Evolutionary conservation across 2,797 vertebrate genomes (phyloP).

Genomic region (Pipistrellus pipistrellus): DNA sequence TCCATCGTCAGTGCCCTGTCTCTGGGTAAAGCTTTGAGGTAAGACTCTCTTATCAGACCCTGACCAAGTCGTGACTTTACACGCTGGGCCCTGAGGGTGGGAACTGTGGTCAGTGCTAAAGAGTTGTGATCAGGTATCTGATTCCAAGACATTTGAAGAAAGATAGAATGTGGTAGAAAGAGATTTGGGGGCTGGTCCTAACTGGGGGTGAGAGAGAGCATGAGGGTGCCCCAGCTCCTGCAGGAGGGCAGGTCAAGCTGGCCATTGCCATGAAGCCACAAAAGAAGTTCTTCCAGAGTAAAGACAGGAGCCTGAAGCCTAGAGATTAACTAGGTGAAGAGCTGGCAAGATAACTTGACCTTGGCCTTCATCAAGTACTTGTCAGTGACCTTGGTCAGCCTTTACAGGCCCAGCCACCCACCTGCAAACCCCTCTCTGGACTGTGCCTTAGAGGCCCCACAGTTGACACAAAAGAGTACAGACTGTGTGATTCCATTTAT

Average conservation of each 20-base stretch:
- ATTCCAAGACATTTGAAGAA: not conserved
- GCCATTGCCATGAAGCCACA: not conserved
- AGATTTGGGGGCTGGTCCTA: not conserved
- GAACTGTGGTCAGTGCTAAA: not conserved
- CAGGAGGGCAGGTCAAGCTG: not conserved
- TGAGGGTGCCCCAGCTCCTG: not conserved
- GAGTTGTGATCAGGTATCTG: not conserved
- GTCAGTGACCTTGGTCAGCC: not conserved
- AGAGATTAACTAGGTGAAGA: slow-evolving; percentile 30
- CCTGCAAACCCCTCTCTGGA: not conserved
- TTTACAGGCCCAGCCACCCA: not conserved
- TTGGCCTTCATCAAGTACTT: slow-evolving; percentile 19
- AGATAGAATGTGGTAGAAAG: not conserved
- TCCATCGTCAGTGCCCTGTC: not conserved
- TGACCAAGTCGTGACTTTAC: slow-evolving; percentile 6
- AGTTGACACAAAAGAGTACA: not conserved
- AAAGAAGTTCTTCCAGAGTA: slow-evolving; percentile 11
- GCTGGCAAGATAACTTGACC: not conserved
- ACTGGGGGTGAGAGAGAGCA: not conserved
- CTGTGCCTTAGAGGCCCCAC: not conserved
- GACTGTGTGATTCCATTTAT: no score
- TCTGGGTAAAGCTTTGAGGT: slow-evolving; percentile 25
- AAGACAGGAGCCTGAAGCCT: not conserved
- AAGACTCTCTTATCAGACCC: slow-evolving; percentile 13
- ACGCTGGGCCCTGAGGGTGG: not conserved